These are phyloP conservation scores for Amphiduros pacificus DNA, from an alignment of 2,888 invertebrate species.

Conservation along the genomic window DNA sequence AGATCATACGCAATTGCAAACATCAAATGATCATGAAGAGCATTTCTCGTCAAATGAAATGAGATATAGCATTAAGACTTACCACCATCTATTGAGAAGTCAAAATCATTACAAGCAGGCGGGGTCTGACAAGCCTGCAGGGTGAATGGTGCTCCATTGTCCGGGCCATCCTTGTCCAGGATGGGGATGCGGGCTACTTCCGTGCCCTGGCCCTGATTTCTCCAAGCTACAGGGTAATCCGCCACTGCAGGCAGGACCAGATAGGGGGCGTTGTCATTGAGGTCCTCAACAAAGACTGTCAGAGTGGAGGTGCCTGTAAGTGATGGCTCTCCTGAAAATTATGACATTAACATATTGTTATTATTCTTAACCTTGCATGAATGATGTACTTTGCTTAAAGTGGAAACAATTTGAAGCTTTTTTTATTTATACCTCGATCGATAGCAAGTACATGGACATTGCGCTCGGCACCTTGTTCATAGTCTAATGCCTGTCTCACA, in stretches of 20 bases:
- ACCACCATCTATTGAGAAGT: too few species aligned
- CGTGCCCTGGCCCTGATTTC: not conserved
- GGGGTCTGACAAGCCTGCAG: too few species aligned
- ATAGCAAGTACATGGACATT: conserved; percentile 47
- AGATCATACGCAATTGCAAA: too few species aligned
- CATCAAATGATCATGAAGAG: too few species aligned
- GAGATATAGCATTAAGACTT: too few species aligned
- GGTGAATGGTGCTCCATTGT: conserved; percentile 72
- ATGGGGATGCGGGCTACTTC: conserved; percentile 32
- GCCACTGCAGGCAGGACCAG: conserved; percentile 69
- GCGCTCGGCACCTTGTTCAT: conserved; percentile 40
- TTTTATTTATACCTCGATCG: conserved; percentile 45
- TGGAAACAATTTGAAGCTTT: too few species aligned
- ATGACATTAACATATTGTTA: too few species aligned
- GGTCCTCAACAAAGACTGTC: conserved; percentile 87
- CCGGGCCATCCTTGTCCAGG: conserved; percentile 43
- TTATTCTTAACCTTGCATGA: not conserved
- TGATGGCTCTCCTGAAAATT: conserved; percentile 44
- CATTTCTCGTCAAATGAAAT: too few species aligned
- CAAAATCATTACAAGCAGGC: too few species aligned
- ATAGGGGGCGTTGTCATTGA: conserved; percentile 96
- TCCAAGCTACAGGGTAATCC: conserved; percentile 3
- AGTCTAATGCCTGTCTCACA: conserved; percentile 36
- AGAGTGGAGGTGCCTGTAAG: conserved; percentile 83
- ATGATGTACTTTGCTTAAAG: not conserved